Conservation (phyloP, 1,140 invertebrate genomes). For the Lucilia sericata region DNA sequence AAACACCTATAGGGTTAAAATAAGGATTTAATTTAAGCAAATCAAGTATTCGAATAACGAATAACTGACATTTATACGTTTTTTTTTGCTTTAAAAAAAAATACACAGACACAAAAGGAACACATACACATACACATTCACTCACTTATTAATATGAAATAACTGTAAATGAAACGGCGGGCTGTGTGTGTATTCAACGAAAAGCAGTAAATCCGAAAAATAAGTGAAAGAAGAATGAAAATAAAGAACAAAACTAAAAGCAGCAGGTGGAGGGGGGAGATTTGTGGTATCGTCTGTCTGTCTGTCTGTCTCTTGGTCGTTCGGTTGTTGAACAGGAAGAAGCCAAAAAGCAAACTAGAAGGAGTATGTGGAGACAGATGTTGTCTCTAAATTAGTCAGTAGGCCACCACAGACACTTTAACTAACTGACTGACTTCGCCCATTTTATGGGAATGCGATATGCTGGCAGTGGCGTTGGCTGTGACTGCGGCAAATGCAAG, state of each 20-base stretch:
- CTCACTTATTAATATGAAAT: neutral
- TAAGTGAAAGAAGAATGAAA: neutral
- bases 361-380: neutral
- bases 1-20: too few relatives aligned
- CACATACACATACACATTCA: neutral
- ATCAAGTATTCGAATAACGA: slow-evolving; percentile 20
- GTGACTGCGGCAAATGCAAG: neutral
- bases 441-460: neutral
- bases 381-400: slow-evolving; percentile 20
- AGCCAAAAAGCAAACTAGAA: neutral
- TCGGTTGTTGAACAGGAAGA: too few relatives aligned
- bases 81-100: too few relatives aligned
- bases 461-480: neutral
- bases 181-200: slow-evolving; percentile 38
- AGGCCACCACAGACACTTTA: slow-evolving; percentile 14
- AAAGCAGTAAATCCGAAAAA: neutral
- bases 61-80: neutral
- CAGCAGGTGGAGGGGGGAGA: slow-evolving; percentile 24
- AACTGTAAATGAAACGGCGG: neutral
- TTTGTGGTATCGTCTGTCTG: neutral
- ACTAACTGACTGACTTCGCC: slow-evolving; percentile 10
- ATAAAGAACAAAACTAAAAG: neutral
- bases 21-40: neutral
- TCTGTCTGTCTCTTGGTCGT: too few relatives aligned
- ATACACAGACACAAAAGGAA: neutral